These are phyloP conservation scores for Lasiurus cinereus DNA, from an alignment of 2,113 vertebrate genomes.

Conservation along the genomic window DNA sequence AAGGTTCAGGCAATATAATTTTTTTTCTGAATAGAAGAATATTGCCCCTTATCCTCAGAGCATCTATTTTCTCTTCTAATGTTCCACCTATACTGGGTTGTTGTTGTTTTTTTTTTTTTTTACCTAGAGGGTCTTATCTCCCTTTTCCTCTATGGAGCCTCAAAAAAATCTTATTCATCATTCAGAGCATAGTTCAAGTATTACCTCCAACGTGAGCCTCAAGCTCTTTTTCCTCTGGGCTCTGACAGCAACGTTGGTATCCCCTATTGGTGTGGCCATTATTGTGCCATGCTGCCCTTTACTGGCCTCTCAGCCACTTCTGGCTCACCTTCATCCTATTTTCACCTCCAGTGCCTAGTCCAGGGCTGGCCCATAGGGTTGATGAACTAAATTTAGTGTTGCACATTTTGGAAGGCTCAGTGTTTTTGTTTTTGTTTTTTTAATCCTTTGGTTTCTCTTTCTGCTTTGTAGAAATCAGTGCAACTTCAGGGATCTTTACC, in stretches of 20 bases:
- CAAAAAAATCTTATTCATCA: not conserved
- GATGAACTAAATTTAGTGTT: not conserved
- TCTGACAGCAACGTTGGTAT: not conserved
- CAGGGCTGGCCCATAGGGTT: not conserved
- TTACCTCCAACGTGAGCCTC: not conserved
- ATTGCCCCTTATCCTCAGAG: not conserved
- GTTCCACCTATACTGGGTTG: not conserved
- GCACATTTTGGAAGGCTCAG: not conserved
- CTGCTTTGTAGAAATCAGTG: conserved; percentile 31
- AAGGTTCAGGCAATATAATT: not conserved
- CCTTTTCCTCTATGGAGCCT: not conserved
- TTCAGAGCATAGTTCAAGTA: conserved; percentile 15
- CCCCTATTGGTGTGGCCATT: fast-evolving
- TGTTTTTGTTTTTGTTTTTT: not conserved
- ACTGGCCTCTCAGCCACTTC: not conserved
- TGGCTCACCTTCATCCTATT: not conserved
- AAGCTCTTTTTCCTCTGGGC: not conserved
- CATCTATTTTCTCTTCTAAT: conserved; percentile 3
- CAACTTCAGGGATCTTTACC: conserved; percentile 36
- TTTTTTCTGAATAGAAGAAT: conserved; percentile 34
- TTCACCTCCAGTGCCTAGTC: not conserved
- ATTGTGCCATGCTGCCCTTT: not conserved
- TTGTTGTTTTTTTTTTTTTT: not conserved
- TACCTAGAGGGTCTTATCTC: not conserved
- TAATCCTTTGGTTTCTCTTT: conserved; percentile 17